Base-by-base conservation (phyloP, 2,888 invertebrate genomes). In the Drosophila acutilabella region DNA sequence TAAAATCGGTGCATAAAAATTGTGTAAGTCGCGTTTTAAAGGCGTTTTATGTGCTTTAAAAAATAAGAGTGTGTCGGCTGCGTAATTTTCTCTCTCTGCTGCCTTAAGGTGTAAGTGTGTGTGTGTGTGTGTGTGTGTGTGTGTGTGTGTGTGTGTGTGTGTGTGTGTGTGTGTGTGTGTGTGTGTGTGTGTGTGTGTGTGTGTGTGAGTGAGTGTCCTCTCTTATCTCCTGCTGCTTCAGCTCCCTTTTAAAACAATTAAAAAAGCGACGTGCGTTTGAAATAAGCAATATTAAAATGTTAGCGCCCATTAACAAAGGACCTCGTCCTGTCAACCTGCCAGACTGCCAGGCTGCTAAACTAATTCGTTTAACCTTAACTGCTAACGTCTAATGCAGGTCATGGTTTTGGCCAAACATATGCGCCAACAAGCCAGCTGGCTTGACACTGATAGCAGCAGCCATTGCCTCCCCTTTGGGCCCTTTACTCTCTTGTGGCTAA, bases 211-310 rank as follows among this genome's bases (percentile, higher is more conserved):
- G 42, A 7, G 59, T 45, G 45, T 42, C 64, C 26, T 38, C 40
- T 30, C 30, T 8, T 30, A 6, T 8, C 18, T 23, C 42, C 30
- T 48, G 36, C 57, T 54, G 44, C 33, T 53, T 36, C 53, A 38
- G 44, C 56, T 41, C 36, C 54, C 66, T 74, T 71, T 66, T 60
- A 65, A 80, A 79, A 68, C 70, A 81, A 68, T 80, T 77, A 57
- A 70, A 64, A 64, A 30, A 57, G 26, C 60, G 44, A 65, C 48
- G 38, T 2, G 18, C 30, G 59, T 53, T 50, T 51, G 45, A 23
- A 66, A 64, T 44, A 56, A 36, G 44, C 13, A 14, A 36, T 42
- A 61, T 53, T 36, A 41, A 57, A 54, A 42, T 53, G 48, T 4
- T 42, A 57, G 11, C 7, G 14, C 30, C 11, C 36, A 36, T 26